Percentiles rank a stretch among this genome's conserved stretches.
phyloP scores from a whole-genome alignment of 2,113 vertebrate species.

The Phaethornis superciliosus region DNA sequence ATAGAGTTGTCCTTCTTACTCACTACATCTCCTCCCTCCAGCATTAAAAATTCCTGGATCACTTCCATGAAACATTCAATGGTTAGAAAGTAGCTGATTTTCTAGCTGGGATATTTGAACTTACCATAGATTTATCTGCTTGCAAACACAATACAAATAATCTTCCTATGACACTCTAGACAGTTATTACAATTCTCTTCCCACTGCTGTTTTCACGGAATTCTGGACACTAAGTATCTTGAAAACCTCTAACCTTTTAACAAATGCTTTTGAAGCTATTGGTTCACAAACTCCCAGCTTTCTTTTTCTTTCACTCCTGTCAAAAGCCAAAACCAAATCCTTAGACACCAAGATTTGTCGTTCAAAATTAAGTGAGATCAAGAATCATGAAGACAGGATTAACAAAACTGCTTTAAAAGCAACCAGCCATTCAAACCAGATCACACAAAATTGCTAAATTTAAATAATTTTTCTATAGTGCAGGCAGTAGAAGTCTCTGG shows the following conservation, averaged over 20 bases:
- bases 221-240: not conserved
- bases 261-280: not conserved
- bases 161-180: accelerated
- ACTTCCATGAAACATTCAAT: not conserved
- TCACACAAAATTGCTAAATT: not conserved
- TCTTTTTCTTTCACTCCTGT: not conserved
- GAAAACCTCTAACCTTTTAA: not conserved
- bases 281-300: not conserved
- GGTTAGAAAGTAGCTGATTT: not conserved
- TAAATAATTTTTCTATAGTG: not conserved
- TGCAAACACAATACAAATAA: not conserved
- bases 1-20: not conserved
- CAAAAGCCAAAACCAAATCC: not conserved
- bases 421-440: not conserved
- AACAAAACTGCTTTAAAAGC: not conserved
- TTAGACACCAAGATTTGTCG: not conserved
- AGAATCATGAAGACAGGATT: not conserved
- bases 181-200: not conserved
- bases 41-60: not conserved
- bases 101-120: not conserved
- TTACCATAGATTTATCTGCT: not conserved
- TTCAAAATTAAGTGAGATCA: not conserved
- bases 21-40: not conserved
- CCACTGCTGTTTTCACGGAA: not conserved
- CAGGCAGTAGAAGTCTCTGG: not conserved